phyloP scores from a whole-genome alignment of 2,797 vertebrate genomes.

The Loriculus beryllinus region DNA sequence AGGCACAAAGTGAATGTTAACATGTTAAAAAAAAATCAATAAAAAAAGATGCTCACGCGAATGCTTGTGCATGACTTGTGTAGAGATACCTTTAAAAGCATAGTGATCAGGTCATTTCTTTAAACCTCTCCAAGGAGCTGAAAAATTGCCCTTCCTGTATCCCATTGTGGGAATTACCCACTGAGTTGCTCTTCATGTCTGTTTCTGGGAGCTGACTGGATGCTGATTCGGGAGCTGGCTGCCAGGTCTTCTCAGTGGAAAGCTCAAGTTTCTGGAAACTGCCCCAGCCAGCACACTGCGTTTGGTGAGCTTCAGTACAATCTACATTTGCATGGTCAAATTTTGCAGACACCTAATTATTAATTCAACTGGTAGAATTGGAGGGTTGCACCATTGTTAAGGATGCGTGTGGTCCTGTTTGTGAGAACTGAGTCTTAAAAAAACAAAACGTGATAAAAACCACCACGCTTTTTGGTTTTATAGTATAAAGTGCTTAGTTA shows the following conservation, averaged over 20 bases:
- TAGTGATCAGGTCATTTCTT: constrained; percentile 12
- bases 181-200: constrained; percentile 55
- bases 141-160: constrained; percentile 54
- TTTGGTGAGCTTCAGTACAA: constrained; percentile 33
- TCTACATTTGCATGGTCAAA: neutral
- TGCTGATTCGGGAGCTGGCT: constrained; percentile 11
- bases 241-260: constrained; percentile 53
- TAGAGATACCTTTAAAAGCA: constrained; percentile 1
- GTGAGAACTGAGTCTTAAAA: neutral
- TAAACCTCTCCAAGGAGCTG: constrained; percentile 46
- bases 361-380: neutral
- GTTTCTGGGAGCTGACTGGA: constrained; percentile 38
- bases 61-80: neutral
- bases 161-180: constrained; percentile 54
- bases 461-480: neutral
- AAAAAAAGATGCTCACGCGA: neutral
- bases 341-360: neutral
- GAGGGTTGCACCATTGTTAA: neutral
- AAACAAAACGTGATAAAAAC: neutral
- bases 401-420: neutral
- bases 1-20: neutral
- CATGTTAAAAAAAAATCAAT: neutral
- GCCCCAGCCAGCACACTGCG: constrained; percentile 49
- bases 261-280: constrained; percentile 56
- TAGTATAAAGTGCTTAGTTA: neutral